Base-by-base conservation (phyloP, 2,888 invertebrate genomes). In the Ectobius pallidus region DNA sequence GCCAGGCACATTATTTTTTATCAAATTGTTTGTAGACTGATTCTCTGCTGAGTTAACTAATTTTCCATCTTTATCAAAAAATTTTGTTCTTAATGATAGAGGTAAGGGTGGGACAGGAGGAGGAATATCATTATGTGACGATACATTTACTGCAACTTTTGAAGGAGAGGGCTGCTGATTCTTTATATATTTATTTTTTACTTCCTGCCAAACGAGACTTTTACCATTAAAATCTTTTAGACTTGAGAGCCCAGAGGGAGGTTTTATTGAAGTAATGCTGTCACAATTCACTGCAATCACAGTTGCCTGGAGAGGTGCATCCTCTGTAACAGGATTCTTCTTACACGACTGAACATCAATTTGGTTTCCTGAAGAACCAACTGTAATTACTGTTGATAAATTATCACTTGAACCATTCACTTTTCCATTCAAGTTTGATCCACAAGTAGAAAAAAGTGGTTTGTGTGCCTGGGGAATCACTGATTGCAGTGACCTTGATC, bases 31-130 rank as follows among this genome's bases (percentile, higher is more conserved):
- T 25, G 32, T 6, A 0, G 4, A 22, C 3, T 4, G n/a, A 14
- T 58, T 58, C 11, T 3, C 22, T 16, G 9, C 3, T 1, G 58
- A 25, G 6, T 32, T 58, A 3, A 30, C n/a, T 30, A 58, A 2
- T 14, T 58, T 58, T 11, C 58, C 58, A n/a, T 58, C 58, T n/a
- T 58, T 30, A 16, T 30, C 16, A 27, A 32, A 58, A n/a, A 58
- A 58, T n/a, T 58, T 58, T 3, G 27, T 42, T 65, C 65, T 65
- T 25, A 46, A 46, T n/a, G 65, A 16, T 27, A 46, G 34, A 4
- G 73, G 73, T n/a, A 73, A 67, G 20, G 73, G 73, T 55, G 73
- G 73, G 18, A 73, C 22, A 27, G 73, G 73, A 1, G 73, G 73
- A 11, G 73, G 73, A 16, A 18, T 46, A 49, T 27, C 62, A 22